These are phyloP conservation scores for Athrips mouffetella DNA, from an alignment of 2,888 invertebrate genomes.

Conservation along the genomic window DNA sequence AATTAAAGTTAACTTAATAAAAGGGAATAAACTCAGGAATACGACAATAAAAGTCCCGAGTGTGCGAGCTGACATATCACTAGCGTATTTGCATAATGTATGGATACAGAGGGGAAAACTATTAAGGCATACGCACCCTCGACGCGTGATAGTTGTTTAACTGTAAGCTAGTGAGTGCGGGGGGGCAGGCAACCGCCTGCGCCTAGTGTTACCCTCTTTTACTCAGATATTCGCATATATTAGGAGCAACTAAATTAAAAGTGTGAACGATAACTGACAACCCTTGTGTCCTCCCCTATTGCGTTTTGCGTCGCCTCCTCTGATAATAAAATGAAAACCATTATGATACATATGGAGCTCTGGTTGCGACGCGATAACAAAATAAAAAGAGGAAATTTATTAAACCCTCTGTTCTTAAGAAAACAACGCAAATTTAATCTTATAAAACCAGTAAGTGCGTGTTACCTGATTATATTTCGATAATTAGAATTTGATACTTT, in stretches of 20 bases:
- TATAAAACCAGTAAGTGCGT: too few species aligned
- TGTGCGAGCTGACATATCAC: constrained; percentile 74
- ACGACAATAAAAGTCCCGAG: constrained; percentile 75
- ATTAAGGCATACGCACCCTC: constrained; percentile 70
- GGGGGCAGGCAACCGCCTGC: constrained; percentile 33
- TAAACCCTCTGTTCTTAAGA: constrained; percentile 47
- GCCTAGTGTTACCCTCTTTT: constrained; percentile 45
- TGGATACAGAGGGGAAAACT: constrained; percentile 72
- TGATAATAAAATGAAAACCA: constrained; percentile 71
- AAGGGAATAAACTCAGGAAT: constrained; percentile 71
- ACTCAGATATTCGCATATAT: constrained; percentile 70
- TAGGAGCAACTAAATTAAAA: constrained; percentile 76
- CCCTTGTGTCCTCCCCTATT: constrained; percentile 45
- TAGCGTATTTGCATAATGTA: constrained; percentile 77
- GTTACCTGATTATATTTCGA: too few species aligned
- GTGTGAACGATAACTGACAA: constrained; percentile 68
- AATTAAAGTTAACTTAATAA: constrained; percentile 77
- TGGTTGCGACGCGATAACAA: constrained; percentile 63
- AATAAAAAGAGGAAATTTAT: constrained; percentile 58
- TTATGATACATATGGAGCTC: constrained; percentile 70
- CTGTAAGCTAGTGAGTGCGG: constrained; percentile 51
- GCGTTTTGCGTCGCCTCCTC: constrained; percentile 43
- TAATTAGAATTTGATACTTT: too few species aligned
- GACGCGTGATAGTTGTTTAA: constrained; percentile 71
- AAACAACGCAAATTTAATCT: constrained; percentile 37